These are phyloP conservation scores for Bryconaethiops microstoma DNA, from an alignment of 2,797 vertebrate genomes.

Conservation along the genomic window DNA sequence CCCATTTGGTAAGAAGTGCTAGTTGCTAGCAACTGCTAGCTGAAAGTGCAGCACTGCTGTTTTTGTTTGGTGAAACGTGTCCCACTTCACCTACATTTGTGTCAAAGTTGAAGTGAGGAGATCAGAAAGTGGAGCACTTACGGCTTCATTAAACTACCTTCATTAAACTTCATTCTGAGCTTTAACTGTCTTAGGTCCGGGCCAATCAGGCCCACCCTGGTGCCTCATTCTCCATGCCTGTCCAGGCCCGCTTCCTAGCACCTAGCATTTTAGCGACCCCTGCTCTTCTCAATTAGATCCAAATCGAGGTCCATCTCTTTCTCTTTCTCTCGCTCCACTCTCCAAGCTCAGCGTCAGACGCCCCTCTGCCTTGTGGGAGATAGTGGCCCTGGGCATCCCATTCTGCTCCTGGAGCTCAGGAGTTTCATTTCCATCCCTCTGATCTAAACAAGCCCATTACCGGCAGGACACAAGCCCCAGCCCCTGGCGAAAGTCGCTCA, in stretches of 20 bases:
- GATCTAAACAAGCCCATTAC: slow-evolving; percentile 86
- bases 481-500: slow-evolving; percentile 64
- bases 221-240: slow-evolving; percentile 58
- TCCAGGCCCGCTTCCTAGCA: slow-evolving; percentile 53
- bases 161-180: slow-evolving; percentile 25
- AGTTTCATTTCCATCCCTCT: slow-evolving; percentile 83
- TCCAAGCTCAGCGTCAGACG: slow-evolving; percentile 16
- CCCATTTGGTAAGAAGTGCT: background rate
- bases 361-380: slow-evolving; percentile 67
- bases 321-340: slow-evolving; percentile 42
- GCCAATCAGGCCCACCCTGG: slow-evolving; percentile 22
- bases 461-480: slow-evolving; percentile 64
- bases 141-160: slow-evolving; percentile 41
- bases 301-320: slow-evolving; percentile 66
- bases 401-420: slow-evolving; percentile 68
- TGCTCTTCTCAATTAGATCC: slow-evolving; percentile 71
- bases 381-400: slow-evolving; percentile 67
- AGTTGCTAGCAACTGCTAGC: background rate
- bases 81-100: background rate
- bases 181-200: slow-evolving; percentile 11
- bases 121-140: slow-evolving; percentile 44
- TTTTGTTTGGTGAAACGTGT: background rate
- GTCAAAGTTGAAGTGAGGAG: slow-evolving; percentile 3
- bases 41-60: background rate
- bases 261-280: slow-evolving; percentile 58